Conservation (phyloP, 2,113 vertebrate genomes). For the Zosterops borbonicus region DNA sequence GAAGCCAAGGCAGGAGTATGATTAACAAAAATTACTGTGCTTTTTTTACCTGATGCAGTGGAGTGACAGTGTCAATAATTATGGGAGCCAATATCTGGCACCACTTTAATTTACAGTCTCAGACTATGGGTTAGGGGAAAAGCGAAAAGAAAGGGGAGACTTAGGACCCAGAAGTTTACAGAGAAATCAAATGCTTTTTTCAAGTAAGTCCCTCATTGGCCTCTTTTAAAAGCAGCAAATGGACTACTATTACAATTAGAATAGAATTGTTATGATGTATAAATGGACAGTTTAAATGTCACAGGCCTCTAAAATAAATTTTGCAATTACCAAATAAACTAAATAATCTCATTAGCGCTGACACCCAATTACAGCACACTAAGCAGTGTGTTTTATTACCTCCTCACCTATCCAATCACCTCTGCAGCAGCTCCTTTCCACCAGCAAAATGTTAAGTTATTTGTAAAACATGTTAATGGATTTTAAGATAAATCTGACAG, state of each 20-base stretch:
- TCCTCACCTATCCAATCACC: constrained; percentile 55
- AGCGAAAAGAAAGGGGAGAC: neutral
- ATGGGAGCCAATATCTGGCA: neutral
- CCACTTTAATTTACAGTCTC: neutral
- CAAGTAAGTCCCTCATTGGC: constrained; percentile 57
- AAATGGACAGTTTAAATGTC: constrained; percentile 71
- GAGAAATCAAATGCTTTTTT: constrained; percentile 53
- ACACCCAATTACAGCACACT: constrained; percentile 63
- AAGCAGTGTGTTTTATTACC: constrained; percentile 59
- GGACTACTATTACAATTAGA: constrained; percentile 48
- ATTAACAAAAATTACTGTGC: neutral
- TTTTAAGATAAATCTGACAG: constrained; percentile 1
- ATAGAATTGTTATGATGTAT: constrained; percentile 37
- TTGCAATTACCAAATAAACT: constrained; percentile 68
- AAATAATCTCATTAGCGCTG: constrained; percentile 71
- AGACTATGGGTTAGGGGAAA: neutral
- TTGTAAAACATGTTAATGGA: neutral
- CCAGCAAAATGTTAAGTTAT: neutral
- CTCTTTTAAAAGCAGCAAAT: constrained; percentile 63
- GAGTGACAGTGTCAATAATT: neutral
- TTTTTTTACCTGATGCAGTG: neutral
- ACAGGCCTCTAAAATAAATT: constrained; percentile 64
- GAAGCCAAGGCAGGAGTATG: neutral
- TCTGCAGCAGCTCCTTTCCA: neutral
- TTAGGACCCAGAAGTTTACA: neutral